Base-by-base conservation (phyloP, 2,113 vertebrate genomes). In the Tetraodon nigroviridis region DNA sequence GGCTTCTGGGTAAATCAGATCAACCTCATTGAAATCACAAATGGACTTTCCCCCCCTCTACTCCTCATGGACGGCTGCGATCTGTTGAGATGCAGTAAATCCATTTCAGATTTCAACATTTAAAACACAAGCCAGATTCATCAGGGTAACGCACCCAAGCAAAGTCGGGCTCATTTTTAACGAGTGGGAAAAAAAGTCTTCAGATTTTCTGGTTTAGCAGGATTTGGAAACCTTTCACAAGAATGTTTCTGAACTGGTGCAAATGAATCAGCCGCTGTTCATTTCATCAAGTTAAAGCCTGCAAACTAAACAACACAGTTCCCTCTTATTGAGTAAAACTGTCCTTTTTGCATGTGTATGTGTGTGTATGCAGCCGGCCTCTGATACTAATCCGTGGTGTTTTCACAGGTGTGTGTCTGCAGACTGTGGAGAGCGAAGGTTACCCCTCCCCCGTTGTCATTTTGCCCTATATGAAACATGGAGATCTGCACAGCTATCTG, bases 401-500 rank as follows among this genome's bases (percentile, higher is more conserved):
- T 73, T 67, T 42, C 45, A 6, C 81, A 95, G 94, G 94, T 18
- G 94, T 95, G 68, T 96, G 94, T 80, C 90, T 96, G 61, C 93
- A 95, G 91, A 94, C 90, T 3, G 92, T 93, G 1, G 94, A 95
- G 80, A 91, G 92, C n/a, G 93, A 95, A 63, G 93, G 94, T 2
- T 96, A 91, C 64, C 94, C 93, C 0, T 94, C 93, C 13, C 94
- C 94, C 2, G 94, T 96, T 61, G 94, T 96, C 63, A 94, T 96
- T 61, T 81, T 96, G 52, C 94, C 94, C 2, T 95, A 94, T 74
- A 95, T 95, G 94, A 95, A 95, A 27, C 94, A 96, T 0, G 94
- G 94, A 50, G 94, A 96, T 74, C 88, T 96, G n/a, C 94, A 96
- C 86, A 96, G 94, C 69, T 96, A 94, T 80, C 92, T 95, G 69